Evolutionary conservation across 2,113 vertebrate genomes (phyloP), one percentile per base, ranked within the genome.

Genomic region (Fregata magnificens): DNA sequence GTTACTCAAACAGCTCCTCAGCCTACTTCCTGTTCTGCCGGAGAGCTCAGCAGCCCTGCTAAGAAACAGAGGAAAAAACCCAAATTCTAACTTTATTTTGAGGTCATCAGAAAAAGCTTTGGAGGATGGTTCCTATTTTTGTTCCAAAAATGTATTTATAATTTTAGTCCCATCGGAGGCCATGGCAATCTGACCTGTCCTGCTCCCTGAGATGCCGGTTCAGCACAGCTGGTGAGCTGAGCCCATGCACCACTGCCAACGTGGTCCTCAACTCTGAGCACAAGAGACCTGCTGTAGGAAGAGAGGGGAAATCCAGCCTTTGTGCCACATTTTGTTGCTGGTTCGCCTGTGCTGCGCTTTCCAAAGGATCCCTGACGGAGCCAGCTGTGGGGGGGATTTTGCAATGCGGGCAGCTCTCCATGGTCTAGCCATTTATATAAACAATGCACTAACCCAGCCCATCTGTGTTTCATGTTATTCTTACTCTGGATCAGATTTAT

Each of bases 11-110:
- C 84, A 86, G 82, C 74, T 94, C 93, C 83, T 91, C 88, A 96
- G 82, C 67, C 84, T 90, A 90, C 89, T 97, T 97, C 97, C 96
- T 97, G 97, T 95, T 96, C 95, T 93, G 94, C 81, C 86, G 81
- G 95, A 94, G 86, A 89, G 73, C 88, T 90, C 88, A 94, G 62
- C 74, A 88, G 72, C 72, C 70, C 40, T 15, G 5, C 80, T 93
- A 77, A 86, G 91, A 93, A 91, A 79, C 34, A 52, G 47, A 90
- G 28, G 42, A 56, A 34, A 72, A 59, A 83, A 13, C 1, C 5
- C 11, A 36, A 88, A 94, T 71, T 78, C 77, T 78, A 65, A 50
- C 89, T 91, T 94, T 76, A 53, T 55, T 95, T 56, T 67, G 53
- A 90, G 88, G 53, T 82, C 85, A 83, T 61, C 93, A 86, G 42